These are phyloP conservation scores for Cyclopterus lumpus DNA, from an alignment of 2,797 vertebrate genomes.

Conservation along the genomic window DNA sequence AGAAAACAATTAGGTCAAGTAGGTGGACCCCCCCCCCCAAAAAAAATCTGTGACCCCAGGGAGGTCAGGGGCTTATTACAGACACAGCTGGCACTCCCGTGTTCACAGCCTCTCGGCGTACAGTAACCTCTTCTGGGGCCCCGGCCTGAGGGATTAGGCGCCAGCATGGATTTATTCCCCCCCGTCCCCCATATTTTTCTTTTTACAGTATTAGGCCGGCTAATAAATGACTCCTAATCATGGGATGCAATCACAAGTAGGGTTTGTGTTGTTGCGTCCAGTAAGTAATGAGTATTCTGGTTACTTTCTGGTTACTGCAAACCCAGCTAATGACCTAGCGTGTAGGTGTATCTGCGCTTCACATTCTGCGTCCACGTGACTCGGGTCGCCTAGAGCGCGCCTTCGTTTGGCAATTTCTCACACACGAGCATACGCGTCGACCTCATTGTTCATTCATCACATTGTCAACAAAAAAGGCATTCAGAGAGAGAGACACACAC, in stretches of 20 bases:
- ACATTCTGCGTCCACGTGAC: too few relatives aligned
- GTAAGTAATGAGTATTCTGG: slow-evolving; percentile 48
- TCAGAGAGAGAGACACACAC: slow-evolving; percentile 21
- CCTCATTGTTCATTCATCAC: slow-evolving; percentile 58
- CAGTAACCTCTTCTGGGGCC: slow-evolving; percentile 35
- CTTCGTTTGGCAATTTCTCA: background rate
- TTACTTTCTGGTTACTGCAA: slow-evolving; percentile 10
- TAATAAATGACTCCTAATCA: slow-evolving; percentile 32
- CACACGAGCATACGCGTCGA: slow-evolving; percentile 34
- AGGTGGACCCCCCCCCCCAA: slow-evolving; percentile 51
- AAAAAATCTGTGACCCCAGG: slow-evolving; percentile 41
- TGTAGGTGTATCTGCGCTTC: slow-evolving; percentile 2
- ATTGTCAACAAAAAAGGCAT: slow-evolving; percentile 38
- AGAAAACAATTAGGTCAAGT: slow-evolving; percentile 80
- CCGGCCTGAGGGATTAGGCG: background rate
- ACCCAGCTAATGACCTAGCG: slow-evolving; percentile 33
- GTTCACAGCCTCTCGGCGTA: slow-evolving; percentile 36
- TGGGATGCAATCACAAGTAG: slow-evolving; percentile 25
- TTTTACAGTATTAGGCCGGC: slow-evolving; percentile 28
- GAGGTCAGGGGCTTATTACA: slow-evolving; percentile 61
- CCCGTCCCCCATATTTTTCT: slow-evolving; percentile 5
- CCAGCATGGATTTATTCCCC: background rate
- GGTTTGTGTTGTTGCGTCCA: slow-evolving; percentile 5
- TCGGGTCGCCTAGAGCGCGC: too few relatives aligned
- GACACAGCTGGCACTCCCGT: slow-evolving; percentile 57